phyloP scores from a whole-genome alignment of 2,797 vertebrate species.

The Cossypha niveicapilla region DNA sequence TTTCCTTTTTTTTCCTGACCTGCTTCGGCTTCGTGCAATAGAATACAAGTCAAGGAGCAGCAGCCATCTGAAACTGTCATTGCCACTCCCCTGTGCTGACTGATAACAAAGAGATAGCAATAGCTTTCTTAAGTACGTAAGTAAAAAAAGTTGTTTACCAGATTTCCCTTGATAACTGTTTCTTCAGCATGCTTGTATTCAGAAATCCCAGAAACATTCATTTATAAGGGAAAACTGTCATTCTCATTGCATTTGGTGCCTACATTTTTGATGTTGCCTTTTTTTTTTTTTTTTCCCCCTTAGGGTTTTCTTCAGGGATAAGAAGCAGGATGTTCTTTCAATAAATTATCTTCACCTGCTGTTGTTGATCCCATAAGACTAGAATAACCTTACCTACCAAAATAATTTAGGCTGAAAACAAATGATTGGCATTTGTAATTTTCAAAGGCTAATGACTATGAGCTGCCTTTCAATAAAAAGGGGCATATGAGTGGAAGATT shows the following conservation, averaged over 20 bases:
- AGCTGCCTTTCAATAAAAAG: neutral
- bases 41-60: neutral
- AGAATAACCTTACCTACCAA: neutral
- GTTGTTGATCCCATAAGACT: neutral
- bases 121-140: neutral
- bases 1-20: neutral
- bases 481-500: neutral
- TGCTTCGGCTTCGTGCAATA: neutral
- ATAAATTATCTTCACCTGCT: neutral
- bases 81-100: neutral
- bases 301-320: neutral
- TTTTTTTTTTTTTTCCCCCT: rapidly evolving
- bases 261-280: neutral
- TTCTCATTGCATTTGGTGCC: neutral
- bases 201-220: neutral
- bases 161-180: neutral
- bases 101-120: neutral
- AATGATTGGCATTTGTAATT: neutral
- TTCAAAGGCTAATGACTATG: neutral
- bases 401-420: neutral
- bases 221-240: neutral
- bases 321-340: neutral
- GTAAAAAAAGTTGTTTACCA: neutral
- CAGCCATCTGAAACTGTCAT: neutral
- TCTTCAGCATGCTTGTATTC: neutral